Percentiles rank a stretch among this genome's conserved stretches.
Evolutionary conservation across 92 coral and sea anemone species (phyloP).

Genomic region (Galaxea fascicularis): DNA sequence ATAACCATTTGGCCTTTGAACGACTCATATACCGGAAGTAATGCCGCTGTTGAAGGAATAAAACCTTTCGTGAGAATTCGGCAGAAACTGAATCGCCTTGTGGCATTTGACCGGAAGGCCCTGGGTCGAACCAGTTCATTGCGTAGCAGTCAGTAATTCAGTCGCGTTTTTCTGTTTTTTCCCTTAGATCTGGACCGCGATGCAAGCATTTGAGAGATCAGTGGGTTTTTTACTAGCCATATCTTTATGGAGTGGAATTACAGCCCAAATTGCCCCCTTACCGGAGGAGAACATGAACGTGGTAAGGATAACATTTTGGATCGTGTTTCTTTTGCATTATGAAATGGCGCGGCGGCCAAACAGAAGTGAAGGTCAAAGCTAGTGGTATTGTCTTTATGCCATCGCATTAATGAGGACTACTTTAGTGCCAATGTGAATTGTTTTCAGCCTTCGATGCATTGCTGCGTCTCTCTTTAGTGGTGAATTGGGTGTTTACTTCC

Average conservation of each 20-base stretch:
- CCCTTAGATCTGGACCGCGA: background rate
- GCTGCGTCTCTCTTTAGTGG: no score
- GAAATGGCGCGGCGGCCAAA: background rate
- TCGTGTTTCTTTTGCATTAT: background rate
- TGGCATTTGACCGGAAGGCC: background rate
- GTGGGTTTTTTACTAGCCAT: slow-evolving; percentile 1
- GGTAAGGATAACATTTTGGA: slow-evolving; percentile 31
- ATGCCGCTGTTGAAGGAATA: background rate
- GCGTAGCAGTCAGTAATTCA: no score
- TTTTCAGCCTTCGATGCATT: no score
- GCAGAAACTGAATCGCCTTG: background rate
- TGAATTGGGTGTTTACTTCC: background rate
- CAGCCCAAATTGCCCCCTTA: slow-evolving; percentile 34
- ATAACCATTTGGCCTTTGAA: background rate
- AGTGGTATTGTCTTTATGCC: no score
- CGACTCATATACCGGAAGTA: background rate
- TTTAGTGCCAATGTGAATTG: no score
- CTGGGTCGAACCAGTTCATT: slow-evolving; percentile 1
- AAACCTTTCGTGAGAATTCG: background rate
- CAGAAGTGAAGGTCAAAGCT: no score
- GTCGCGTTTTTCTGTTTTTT: no score
- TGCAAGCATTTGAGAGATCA: background rate
- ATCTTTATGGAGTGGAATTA: slow-evolving; percentile 20
- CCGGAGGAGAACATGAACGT: slow-evolving; percentile 73
- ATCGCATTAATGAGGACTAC: no score